A percentile compares a stretch with the other conserved stretches of the same genome.
phyloP scores from a whole-genome alignment of 1,140 invertebrate genomes.

The Calliphora vicina region DNA sequence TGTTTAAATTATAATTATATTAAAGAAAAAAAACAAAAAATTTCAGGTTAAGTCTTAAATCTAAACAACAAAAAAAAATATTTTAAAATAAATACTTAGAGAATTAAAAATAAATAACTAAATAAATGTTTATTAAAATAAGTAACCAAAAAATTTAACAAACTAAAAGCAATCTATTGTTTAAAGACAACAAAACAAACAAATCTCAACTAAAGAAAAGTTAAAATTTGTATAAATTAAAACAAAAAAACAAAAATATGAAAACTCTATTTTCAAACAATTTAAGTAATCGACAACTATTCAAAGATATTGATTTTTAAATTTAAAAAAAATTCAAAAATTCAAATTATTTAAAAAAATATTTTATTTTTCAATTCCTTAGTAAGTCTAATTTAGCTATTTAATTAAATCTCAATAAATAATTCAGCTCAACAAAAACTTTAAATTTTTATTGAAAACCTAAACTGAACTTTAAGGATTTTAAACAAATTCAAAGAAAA shows the following conservation, averaged over 20 bases:
- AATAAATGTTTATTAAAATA: constrained; percentile 16
- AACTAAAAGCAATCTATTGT: constrained; percentile 19
- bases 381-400: too few species aligned
- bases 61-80: constrained; percentile 14
- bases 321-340: not conserved
- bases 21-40: constrained; percentile 13
- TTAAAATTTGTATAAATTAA: not conserved
- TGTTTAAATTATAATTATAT: constrained; percentile 56
- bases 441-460: too few species aligned
- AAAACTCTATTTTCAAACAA: too few species aligned
- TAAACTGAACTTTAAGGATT: too few species aligned
- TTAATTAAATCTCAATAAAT: too few species aligned
- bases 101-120: constrained; percentile 12
- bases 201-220: not conserved
- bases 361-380: too few species aligned
- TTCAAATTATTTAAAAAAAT: too few species aligned
- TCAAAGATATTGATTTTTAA: not conserved
- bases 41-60: constrained; percentile 31
- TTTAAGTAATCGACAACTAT: too few species aligned
- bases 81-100: not conserved
- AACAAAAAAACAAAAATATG: not conserved
- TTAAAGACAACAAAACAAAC: not conserved
- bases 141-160: not conserved
- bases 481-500: too few species aligned
- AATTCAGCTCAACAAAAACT: too few species aligned